phyloP scores from a whole-genome alignment of 2,797 vertebrate species.

The Micropoecilia bifurca region DNA sequence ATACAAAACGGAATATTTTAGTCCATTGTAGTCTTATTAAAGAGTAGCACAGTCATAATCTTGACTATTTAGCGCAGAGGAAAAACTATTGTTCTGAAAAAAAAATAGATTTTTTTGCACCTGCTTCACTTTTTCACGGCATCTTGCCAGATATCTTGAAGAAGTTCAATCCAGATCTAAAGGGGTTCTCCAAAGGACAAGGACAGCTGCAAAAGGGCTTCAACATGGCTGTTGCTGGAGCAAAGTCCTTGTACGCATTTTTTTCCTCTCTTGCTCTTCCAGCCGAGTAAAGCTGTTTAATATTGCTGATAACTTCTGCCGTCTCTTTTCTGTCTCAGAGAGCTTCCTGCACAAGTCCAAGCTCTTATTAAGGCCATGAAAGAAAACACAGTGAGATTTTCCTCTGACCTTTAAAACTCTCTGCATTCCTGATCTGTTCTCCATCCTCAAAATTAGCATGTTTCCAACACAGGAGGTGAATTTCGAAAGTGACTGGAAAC shows the following conservation, averaged over 20 bases:
- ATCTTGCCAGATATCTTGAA: conserved; percentile 87
- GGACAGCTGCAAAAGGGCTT: conserved; percentile 76
- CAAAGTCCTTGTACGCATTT: conserved; percentile 82
- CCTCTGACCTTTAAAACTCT: background rate
- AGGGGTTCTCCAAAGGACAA: conserved; percentile 85
- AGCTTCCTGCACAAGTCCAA: conserved; percentile 81
- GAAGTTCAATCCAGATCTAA: conserved; percentile 87
- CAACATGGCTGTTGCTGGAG: conserved; percentile 83
- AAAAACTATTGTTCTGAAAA: background rate
- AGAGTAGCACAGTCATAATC: background rate
- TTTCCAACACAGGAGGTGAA: conserved; percentile 81
- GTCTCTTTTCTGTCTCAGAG: conserved; percentile 70
- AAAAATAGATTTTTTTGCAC: background rate
- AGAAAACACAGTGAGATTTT: conserved; percentile 77
- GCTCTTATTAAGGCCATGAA: conserved; percentile 84
- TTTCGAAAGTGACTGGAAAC: conserved; percentile 91
- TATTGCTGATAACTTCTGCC: conserved; percentile 1
- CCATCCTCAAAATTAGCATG: conserved; percentile 11
- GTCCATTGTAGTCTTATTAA: background rate
- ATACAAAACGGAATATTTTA: background rate
- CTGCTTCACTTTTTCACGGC: background rate
- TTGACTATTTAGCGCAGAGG: background rate
- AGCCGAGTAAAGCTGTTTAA: background rate
- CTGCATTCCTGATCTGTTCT: background rate
- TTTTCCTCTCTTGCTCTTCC: background rate